Percentiles rank a stretch among this genome's conserved stretches.
Evolutionary conservation across 2,797 vertebrate genomes (phyloP).

Genomic region (Coracias cyanogaster): DNA sequence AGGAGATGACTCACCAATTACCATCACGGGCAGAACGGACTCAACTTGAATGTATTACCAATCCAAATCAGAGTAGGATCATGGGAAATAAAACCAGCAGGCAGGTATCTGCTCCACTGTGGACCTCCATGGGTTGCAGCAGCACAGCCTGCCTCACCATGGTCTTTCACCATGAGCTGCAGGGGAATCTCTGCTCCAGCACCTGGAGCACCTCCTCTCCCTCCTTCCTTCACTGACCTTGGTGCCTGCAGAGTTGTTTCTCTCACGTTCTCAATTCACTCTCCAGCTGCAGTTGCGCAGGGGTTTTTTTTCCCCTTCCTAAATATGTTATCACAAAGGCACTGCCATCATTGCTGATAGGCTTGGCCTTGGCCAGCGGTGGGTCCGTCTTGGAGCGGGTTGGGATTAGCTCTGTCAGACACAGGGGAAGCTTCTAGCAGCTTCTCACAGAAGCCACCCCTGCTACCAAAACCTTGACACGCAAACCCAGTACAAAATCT

Average conservation of each 20-base stretch:
- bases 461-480: not conserved
- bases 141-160: too few relatives aligned
- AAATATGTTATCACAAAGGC: not conserved
- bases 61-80: too few relatives aligned
- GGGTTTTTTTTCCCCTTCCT: not conserved
- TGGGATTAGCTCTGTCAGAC: too few relatives aligned
- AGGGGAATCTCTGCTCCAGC: too few relatives aligned
- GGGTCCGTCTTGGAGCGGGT: not conserved
- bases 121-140: too few relatives aligned
- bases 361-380: not conserved
- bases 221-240: too few relatives aligned
- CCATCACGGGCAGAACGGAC: too few relatives aligned
- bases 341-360: not conserved
- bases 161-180: too few relatives aligned
- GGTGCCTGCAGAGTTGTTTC: not conserved
- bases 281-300: not conserved
- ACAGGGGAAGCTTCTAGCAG: not conserved
- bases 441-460: not conserved
- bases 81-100: not conserved
- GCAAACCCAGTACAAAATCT: not conserved
- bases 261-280: not conserved
- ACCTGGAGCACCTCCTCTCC: too few relatives aligned
- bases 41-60: too few relatives aligned
- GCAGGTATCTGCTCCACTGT: not conserved
- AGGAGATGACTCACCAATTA: too few relatives aligned